These are phyloP conservation scores for Malurus splendens DNA, from an alignment of 2,797 vertebrate species.

Conservation along the genomic window DNA sequence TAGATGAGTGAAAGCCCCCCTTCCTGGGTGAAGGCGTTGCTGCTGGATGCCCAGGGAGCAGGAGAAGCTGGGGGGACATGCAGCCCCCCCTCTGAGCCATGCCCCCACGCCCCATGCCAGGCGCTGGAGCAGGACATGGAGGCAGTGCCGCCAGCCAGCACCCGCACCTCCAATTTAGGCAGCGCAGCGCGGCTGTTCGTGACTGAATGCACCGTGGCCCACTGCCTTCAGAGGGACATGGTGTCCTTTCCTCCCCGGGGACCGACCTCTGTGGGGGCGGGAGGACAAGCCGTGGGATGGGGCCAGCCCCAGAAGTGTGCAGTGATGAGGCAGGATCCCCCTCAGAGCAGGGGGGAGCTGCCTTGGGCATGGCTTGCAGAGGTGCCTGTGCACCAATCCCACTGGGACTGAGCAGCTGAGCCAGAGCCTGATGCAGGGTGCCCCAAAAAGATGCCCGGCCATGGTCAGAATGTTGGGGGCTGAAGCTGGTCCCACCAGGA, in stretches of 20 bases:
- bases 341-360: not conserved
- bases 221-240: not conserved
- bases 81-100: not conserved
- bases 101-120: fast-evolving
- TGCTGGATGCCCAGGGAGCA: not conserved
- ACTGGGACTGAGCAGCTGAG: not conserved
- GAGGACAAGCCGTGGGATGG: not conserved
- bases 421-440: not conserved
- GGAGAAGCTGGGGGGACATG: not conserved
- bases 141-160: not conserved
- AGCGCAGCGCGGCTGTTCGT: fast-evolving
- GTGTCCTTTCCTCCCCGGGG: not conserved
- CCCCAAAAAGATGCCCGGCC: not conserved
- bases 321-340: not conserved
- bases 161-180: not conserved
- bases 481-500: not conserved
- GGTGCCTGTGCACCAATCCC: fast-evolving
- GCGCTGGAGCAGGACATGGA: not conserved
- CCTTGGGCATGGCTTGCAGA: not conserved
- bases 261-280: not conserved
- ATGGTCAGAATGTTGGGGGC: fast-evolving
- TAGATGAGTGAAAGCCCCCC: not conserved
- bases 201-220: not conserved
- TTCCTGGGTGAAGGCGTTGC: not conserved
- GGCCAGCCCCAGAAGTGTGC: not conserved